Percentiles rank a stretch among this genome's conserved stretches.
These are phyloP conservation scores for Amniataba percoides DNA, from an alignment of 2,797 vertebrate genomes.

Conservation along the genomic window DNA sequence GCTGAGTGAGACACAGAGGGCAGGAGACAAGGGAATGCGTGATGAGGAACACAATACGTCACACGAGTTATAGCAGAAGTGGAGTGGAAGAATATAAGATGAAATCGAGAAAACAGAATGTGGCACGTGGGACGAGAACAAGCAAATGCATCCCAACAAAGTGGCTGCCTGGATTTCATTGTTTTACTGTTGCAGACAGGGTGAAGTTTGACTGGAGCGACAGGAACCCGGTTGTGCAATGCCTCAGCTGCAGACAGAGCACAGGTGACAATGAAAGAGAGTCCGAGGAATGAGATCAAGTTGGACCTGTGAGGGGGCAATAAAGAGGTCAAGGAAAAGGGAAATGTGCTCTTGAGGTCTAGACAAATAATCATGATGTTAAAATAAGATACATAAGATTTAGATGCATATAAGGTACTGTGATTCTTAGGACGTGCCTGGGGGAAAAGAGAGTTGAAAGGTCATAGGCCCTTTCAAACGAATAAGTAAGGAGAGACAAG, in stretches of 20 bases:
- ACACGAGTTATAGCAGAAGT: conserved; percentile 30
- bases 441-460: background rate
- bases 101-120: no score
- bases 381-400: background rate
- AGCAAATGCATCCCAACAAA: conserved; percentile 11
- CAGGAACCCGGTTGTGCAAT: conserved; percentile 10
- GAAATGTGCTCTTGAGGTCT: background rate
- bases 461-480: background rate
- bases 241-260: background rate
- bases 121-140: background rate
- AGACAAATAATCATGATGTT: no score
- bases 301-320: background rate
- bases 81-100: background rate
- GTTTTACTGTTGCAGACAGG: conserved; percentile 9
- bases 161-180: conserved; percentile 21
- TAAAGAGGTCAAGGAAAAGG: background rate
- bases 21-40: conserved; percentile 5
- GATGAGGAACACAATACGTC: conserved; percentile 18
- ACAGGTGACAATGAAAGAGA: conserved; percentile 16
- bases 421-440: background rate
- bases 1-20: conserved; percentile 17
- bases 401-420: background rate
- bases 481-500: background rate
- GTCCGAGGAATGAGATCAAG: conserved; percentile 1
- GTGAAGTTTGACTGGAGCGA: conserved; percentile 25